A percentile compares a stretch with the other conserved stretches of the same genome.
These are phyloP conservation scores for Anoplopoma fimbria DNA, from an alignment of 2,113 vertebrate species.

Conservation along the genomic window DNA sequence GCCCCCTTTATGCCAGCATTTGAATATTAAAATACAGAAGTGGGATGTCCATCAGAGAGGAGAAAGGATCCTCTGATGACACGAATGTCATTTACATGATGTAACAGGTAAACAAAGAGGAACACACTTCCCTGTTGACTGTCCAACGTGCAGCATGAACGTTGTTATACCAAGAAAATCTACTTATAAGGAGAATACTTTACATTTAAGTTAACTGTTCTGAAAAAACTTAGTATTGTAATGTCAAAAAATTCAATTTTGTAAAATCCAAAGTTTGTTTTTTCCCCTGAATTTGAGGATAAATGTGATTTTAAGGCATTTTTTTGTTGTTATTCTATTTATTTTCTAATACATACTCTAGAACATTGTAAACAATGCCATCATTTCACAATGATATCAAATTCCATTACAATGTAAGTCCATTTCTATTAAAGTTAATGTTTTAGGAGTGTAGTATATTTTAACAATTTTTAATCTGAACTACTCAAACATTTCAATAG, in stretches of 20 bases:
- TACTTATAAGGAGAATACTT: not conserved
- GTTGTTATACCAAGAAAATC: not conserved
- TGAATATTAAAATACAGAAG: slow-evolving; percentile 1
- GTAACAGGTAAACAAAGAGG: not conserved
- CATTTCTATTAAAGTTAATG: no score
- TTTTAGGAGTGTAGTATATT: no score
- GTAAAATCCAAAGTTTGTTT: no score
- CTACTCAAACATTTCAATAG: no score
- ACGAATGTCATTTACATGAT: not conserved
- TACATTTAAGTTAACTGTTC: not conserved
- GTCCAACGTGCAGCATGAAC: not conserved
- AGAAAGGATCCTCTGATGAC: not conserved
- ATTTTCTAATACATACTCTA: no score
- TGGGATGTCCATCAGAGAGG: not conserved
- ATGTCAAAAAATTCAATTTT: not conserved
- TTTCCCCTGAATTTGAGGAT: no score
- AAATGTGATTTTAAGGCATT: no score
- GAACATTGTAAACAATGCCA: no score
- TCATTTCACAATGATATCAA: no score
- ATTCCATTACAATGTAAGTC: no score
- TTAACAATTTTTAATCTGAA: no score
- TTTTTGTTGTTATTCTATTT: no score
- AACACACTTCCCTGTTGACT: not conserved
- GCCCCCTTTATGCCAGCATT: not conserved
- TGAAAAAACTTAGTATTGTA: not conserved